These are phyloP conservation scores for Halichondria panicea DNA, from an alignment of 37 sponge, comb jelly and placozoan genomes.

Conservation along the genomic window DNA sequence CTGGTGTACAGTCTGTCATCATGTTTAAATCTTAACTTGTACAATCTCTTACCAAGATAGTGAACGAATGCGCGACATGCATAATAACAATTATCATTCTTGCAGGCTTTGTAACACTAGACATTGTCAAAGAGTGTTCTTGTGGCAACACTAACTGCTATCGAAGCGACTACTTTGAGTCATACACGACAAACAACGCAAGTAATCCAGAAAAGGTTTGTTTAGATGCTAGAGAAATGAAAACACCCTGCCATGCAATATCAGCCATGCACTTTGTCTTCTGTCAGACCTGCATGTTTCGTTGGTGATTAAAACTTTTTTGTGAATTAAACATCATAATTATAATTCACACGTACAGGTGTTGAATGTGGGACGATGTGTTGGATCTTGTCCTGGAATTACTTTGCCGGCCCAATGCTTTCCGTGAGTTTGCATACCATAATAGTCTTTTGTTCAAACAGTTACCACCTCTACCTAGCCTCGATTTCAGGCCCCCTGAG, in stretches of 20 bases:
- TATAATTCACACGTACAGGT: conserved; percentile 6
- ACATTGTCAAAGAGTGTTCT: conserved; percentile 14
- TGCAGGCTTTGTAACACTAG: conserved; percentile 32
- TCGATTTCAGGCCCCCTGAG: no score
- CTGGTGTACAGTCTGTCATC: no score
- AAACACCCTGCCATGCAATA: no score
- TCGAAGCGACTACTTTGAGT: conserved; percentile 29
- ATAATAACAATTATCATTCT: no score
- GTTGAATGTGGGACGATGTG: conserved; percentile 33
- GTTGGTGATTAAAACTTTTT: not conserved
- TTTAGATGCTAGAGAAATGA: no score
- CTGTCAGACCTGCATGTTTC: not conserved
- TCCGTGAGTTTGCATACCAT: conserved; percentile 17
- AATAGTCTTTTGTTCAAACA: not conserved
- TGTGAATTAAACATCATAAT: not conserved
- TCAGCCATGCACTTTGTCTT: no score
- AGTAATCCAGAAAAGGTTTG: conserved; percentile 3
- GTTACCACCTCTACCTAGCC: no score
- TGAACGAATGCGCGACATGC: no score
- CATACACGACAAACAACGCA: conserved; percentile 22
- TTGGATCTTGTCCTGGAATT: conserved; percentile 28
- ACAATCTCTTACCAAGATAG: no score
- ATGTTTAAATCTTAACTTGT: no score
- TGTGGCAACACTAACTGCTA: conserved; percentile 32
- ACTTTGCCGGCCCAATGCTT: not conserved